Percentiles rank a stretch among this genome's conserved stretches.
Evolutionary conservation across 2,113 vertebrate species (phyloP).

Genomic region (Syngnathoides biaculeatus): DNA sequence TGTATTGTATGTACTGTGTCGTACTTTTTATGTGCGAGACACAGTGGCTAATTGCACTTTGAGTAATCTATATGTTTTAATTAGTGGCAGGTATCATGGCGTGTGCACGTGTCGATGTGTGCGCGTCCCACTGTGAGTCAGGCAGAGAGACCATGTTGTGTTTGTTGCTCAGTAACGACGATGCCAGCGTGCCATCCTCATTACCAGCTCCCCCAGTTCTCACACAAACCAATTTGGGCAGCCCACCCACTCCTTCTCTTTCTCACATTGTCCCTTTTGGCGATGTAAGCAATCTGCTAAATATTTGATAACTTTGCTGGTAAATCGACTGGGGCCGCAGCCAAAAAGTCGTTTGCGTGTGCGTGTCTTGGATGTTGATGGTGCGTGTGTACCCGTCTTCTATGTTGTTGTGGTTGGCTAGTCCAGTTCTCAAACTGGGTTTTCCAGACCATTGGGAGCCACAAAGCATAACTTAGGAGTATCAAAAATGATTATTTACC

Average conservation of each 20-base stretch:
- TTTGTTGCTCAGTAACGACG: conserved; percentile 52
- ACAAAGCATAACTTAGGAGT: no score
- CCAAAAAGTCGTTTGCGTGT: conserved; percentile 35
- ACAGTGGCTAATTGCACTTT: conserved; percentile 27
- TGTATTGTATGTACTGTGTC: no score
- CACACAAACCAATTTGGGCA: conserved; percentile 59
- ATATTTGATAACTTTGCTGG: conserved; percentile 67
- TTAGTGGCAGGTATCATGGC: conserved; percentile 36
- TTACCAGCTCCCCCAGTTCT: conserved; percentile 60
- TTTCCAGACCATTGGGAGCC: no score
- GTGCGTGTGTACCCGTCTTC: not conserved
- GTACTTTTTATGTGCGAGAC: not conserved
- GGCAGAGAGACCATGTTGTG: conserved; percentile 49
- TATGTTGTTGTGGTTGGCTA: conserved; percentile 5
- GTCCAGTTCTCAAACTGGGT: not conserved
- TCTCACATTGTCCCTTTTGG: conserved; percentile 44
- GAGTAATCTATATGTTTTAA: conserved; percentile 56
- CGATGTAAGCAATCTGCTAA: conserved; percentile 70
- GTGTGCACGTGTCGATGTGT: conserved; percentile 9
- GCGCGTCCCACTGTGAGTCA: conserved; percentile 39
- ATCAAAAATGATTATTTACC: no score
- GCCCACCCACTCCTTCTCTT: conserved; percentile 20
- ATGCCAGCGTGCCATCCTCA: conserved; percentile 60
- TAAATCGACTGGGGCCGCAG: conserved; percentile 60
- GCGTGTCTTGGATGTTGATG: conserved; percentile 17